These are phyloP conservation scores for Lymantria monacha DNA, from an alignment of 2,888 invertebrate species.

Conservation along the genomic window DNA sequence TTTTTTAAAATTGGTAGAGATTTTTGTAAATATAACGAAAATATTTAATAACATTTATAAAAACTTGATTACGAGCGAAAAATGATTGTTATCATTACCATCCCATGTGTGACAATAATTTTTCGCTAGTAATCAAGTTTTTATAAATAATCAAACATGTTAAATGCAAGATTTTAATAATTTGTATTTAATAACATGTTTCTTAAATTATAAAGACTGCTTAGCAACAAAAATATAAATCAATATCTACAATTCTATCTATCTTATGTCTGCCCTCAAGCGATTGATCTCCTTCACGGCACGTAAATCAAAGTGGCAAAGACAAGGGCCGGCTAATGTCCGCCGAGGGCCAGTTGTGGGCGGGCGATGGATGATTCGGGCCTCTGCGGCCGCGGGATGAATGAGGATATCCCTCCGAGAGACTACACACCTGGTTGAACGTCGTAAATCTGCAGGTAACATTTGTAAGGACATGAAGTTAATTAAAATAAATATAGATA, in stretches of 20 bases:
- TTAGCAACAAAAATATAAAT: neutral
- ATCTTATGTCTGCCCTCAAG: constrained; percentile 42
- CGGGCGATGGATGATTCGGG: constrained; percentile 29
- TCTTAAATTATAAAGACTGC: neutral
- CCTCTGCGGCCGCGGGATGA: constrained; percentile 24
- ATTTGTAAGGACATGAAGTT: constrained; percentile 15
- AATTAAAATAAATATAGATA: constrained; percentile 3
- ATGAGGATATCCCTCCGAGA: constrained; percentile 30
- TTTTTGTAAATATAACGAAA: no score
- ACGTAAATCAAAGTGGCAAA: constrained; percentile 73
- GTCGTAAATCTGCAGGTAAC: constrained; percentile 33
- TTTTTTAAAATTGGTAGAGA: no score
- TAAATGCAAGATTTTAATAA: no score
- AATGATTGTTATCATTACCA: no score
- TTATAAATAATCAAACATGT: no score
- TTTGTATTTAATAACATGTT: no score
- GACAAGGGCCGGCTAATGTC: constrained; percentile 66
- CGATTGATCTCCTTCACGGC: constrained; percentile 62
- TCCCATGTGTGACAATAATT: no score
- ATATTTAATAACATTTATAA: no score
- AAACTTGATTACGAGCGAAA: no score
- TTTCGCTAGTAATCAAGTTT: no score
- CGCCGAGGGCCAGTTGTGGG: constrained; percentile 41
- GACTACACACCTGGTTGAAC: constrained; percentile 30
- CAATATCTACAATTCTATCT: constrained; percentile 22